Evolutionary conservation across 2,888 invertebrate genomes (phyloP).

Genomic region (Ophion obscuratus): DNA sequence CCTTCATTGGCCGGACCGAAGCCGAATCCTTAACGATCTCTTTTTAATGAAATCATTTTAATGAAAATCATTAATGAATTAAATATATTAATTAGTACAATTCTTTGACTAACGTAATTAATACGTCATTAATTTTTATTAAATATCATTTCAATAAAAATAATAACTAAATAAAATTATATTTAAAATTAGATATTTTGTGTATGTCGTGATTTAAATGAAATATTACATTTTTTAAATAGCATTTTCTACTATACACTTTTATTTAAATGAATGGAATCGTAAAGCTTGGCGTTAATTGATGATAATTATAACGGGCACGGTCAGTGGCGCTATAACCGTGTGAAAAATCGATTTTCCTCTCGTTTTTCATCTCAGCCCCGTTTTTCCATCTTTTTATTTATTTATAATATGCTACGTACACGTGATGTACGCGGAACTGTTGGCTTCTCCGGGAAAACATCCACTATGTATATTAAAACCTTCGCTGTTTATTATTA

Average conservation of each 20-base stretch:
- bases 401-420: conserved; percentile 21
- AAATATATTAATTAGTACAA: too few relatives aligned
- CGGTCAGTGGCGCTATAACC: conserved; percentile 11
- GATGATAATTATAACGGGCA: conserved; percentile 1
- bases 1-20: too few relatives aligned
- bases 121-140: too few relatives aligned
- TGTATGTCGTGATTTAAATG: not conserved
- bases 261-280: not conserved
- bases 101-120: too few relatives aligned
- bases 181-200: not conserved
- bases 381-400: not conserved
- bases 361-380: conserved; percentile 23
- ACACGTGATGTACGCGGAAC: conserved; percentile 42
- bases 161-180: too few relatives aligned
- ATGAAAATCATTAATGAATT: too few relatives aligned
- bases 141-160: too few relatives aligned
- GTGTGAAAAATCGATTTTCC: conserved; percentile 36
- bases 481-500: conserved; percentile 55
- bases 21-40: too few relatives aligned
- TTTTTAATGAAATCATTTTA: too few relatives aligned
- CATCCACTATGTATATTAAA: conserved; percentile 37
- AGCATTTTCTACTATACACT: not conserved
- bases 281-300: not conserved
- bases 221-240: not conserved
- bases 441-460: conserved; percentile 24